Evolutionary conservation across 2,888 invertebrate genomes (phyloP).

Genomic region (Oxycera nigricornis): DNA sequence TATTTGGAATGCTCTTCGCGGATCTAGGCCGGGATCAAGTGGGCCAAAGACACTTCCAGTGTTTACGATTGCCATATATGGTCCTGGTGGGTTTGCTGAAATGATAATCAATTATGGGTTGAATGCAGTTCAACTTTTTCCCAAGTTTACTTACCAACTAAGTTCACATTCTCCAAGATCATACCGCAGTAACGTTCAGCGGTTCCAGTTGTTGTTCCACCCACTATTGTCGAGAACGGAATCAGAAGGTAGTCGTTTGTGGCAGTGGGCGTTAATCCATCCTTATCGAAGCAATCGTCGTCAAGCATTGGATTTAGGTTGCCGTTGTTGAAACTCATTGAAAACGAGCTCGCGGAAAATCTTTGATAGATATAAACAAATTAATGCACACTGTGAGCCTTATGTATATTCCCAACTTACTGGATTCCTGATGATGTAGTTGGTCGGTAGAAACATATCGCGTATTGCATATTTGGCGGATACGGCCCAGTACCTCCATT

Average conservation of each 20-base stretch:
- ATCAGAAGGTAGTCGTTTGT: slow-evolving; percentile 66
- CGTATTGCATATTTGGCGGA: slow-evolving; percentile 67
- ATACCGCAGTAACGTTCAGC: slow-evolving; percentile 56
- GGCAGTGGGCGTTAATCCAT: slow-evolving; percentile 59
- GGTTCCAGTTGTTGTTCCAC: slow-evolving; percentile 55
- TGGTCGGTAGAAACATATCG: slow-evolving; percentile 68
- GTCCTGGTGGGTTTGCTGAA: slow-evolving; percentile 19
- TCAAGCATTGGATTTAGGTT: slow-evolving; percentile 53
- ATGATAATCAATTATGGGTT: neutral
- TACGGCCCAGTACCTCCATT: slow-evolving; percentile 66
- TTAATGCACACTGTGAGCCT: too few species aligned
- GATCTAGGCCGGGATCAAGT: neutral
- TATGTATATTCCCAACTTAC: slow-evolving; percentile 47
- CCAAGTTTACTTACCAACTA: slow-evolving; percentile 43
- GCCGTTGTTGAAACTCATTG: slow-evolving; percentile 11
- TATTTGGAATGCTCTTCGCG: neutral
- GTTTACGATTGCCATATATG: neutral
- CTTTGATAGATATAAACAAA: neutral
- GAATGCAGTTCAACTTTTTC: neutral
- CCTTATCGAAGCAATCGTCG: slow-evolving; percentile 63
- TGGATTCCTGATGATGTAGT: slow-evolving; percentile 54
- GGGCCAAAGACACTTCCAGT: neutral
- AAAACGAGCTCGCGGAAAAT: neutral
- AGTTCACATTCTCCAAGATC: slow-evolving; percentile 50
- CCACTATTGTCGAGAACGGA: slow-evolving; percentile 59